Evolutionary conservation across 2,888 invertebrate species (phyloP).

Genomic region (Stenotaenia linearis): DNA sequence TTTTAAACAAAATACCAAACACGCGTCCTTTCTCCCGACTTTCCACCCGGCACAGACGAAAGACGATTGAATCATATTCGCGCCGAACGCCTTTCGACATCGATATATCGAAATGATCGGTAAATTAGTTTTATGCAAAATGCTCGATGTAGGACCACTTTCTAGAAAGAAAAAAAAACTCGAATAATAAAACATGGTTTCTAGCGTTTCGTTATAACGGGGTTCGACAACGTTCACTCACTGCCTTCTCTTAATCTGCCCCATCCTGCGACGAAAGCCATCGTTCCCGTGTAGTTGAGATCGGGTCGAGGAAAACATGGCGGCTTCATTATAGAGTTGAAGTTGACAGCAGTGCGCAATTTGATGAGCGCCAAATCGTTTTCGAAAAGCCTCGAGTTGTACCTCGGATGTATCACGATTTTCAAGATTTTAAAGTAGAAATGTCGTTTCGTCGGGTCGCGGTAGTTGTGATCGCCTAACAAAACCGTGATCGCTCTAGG

Average conservation of each 20-base stretch:
- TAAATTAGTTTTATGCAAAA: not conserved
- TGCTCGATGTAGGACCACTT: not conserved
- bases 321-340: not conserved
- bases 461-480: not conserved
- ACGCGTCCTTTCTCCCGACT: not conserved
- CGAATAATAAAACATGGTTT: too few species aligned
- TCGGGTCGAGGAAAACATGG: not conserved
- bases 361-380: not conserved
- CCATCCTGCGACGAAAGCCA: not conserved
- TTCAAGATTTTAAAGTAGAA: not conserved
- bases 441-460: not conserved
- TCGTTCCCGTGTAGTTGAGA: not conserved
- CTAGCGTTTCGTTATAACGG: too few species aligned
- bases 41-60: not conserved
- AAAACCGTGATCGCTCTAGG: not conserved
- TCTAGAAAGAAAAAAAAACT: too few species aligned
- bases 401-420: not conserved
- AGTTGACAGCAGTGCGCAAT: not conserved
- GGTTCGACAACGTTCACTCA: too few species aligned
- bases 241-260: not conserved
- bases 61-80: not conserved
- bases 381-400: not conserved
- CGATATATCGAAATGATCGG: not conserved
- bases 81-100: not conserved
- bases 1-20: not conserved